Evolutionary conservation across 2,888 invertebrate species (phyloP), one percentile per base, ranked within the genome.

Genomic region (Flexamia atlantica): DNA sequence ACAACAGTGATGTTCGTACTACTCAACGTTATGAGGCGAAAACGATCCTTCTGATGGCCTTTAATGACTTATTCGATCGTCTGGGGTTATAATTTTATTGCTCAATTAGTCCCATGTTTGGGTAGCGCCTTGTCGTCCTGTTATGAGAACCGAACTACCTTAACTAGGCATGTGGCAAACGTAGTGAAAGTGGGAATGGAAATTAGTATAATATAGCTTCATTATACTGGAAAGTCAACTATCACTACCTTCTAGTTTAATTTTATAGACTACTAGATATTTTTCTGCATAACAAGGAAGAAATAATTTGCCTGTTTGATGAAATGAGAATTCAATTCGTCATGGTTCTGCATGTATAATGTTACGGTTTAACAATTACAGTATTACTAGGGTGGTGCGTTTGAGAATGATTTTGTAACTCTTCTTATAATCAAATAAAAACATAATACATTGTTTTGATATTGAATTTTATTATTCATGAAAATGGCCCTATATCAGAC

Each of bases 151-250:
- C 14, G 28, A 64, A 64, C n/a, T 50, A 20, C 4, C 64, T 64
- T 64, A 64, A 64, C 30, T 5, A 28, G 17, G 14, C 64, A 20
- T 64, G 5, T 14, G 14, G 30, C 53, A 7, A 28, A 3, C 28
- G 28, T 28, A 64, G 64, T 64, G 64, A 64, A 64, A 64, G 64
- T 64, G 64, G 25, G 28, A 53, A 53, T 53, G 25, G 30, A 57
- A 64, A 64, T 64, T 64, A 9, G 64, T 28, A 64, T 64, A 57
- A 20, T 57, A 64, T 30, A 28, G 64, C 28, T 64, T 30, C 64
- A 30, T 28, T 64, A 53, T 53, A 64, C 64, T 64, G 30, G 64
- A 64, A 14, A 64, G 64, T 3, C 5, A 20, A 23, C 46, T 46
- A 17, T 46, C 36, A 36, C 9, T 36, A 9, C 4, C 36, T 36